Evolutionary conservation across 2,888 invertebrate species (phyloP), one percentile per base, ranked within the genome.

Genomic region (Lysandra coridon): DNA sequence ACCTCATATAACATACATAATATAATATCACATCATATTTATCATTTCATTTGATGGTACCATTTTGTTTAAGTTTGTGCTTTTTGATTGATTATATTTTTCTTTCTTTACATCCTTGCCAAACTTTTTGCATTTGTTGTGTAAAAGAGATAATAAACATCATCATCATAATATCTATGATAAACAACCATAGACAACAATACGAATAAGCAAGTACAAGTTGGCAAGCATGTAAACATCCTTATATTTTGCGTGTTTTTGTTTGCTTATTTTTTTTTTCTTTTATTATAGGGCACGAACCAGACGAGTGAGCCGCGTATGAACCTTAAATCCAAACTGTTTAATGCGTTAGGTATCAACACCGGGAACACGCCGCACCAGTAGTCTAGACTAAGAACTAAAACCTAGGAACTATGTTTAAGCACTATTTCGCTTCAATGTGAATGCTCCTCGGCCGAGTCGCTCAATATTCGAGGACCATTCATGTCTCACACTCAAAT

Each of bases 241-340:
- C 37, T 23, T 76, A 33, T 76, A 23, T 53, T 76, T 49, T 76
- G 53, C 7, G 49, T 80, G 49, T 75, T 75, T 69, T 81, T 78
- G 60, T 78, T 80, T 82, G 53, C 87, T 89, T 89, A 87, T 88
- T 89, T 3, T 91, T 89, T 90, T 85, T 90, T 91, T 91, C 90
- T 90, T 92, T 91, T 92, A 90, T 91, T 91, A 94, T 95, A 95
- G 96, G 96, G 94, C 95, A 95, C 95, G 94, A 96, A 95, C 95
- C 96, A 90, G 95, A 95, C 93, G 95, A 96, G 93, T 95, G 96
- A 95, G 96, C 96, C 96, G 89, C 96, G 96, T 93, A 96, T 96
- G 95, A 97, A 97, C 95, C 95, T 97, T 90, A 97, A 97, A 96
- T 97, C 96, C 93, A 97, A 97, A 96, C 95, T 97, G 91, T 97